Evolutionary conservation across 2,797 vertebrate genomes (phyloP), one percentile per base, ranked within the genome.

Genomic region (Serranus cabrilla): DNA sequence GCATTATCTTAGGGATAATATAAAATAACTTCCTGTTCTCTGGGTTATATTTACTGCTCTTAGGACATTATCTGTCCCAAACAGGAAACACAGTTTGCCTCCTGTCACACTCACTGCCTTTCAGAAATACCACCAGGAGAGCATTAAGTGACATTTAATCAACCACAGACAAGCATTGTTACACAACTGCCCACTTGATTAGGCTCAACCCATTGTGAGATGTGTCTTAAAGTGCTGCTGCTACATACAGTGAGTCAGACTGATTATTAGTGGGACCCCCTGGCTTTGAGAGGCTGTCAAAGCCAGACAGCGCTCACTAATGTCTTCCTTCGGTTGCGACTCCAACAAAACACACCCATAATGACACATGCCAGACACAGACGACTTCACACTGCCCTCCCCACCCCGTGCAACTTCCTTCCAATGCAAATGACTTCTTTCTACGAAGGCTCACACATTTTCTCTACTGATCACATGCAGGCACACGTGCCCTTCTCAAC

Each of bases 361-460:
- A 77, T 84, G 88, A 89, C 68, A 94, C 82, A 93, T 92, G 94
- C 71, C 94, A 94, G 78, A 89, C 45, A 79, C 94, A 95, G 92
- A 82, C 87, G 34, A 23, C 72, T 17, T 56, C 71, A 79, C 76
- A 63, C 65, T 37, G 34, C 50, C 21, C 52, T 6, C 34, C 5
- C 34, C 7, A 6, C 46, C 63, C 50, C n/a, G 25, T 39, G 43
- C 49, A 54, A 25, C 42, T 59, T 49, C 27, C 56, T 71, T 79
- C 16, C 4, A 66, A 49, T 57, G 55, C 58, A 79, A 79, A 64
- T 25, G 56, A 11, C 23, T 31, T 50, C 42, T 76, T 79, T 74
- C 54, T 63, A 16, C 51, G 10, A 78, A 25, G 62, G 58, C 27
- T 71, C 43, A 81, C 64, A 40, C 27, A 74, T 68, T 68, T 51